These are phyloP conservation scores for Haemorhous mexicanus DNA, from an alignment of 2,113 vertebrate species.

Conservation along the genomic window DNA sequence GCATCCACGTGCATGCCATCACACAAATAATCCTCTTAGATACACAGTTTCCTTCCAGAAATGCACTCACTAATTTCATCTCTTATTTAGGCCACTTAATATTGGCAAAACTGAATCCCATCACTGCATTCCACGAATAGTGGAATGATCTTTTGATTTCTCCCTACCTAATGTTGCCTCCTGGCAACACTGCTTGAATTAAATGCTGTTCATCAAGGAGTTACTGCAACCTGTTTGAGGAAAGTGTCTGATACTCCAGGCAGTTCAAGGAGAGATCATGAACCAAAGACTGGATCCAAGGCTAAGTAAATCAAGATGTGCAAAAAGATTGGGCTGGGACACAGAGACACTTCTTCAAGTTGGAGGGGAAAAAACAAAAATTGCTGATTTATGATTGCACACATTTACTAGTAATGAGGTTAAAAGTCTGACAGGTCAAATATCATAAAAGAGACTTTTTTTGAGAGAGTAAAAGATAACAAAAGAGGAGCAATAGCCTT, in stretches of 20 bases:
- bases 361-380: background rate
- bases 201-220: background rate
- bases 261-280: background rate
- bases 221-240: background rate
- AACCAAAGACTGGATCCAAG: background rate
- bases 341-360: background rate
- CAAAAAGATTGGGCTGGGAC: background rate
- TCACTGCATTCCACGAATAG: background rate
- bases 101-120: background rate
- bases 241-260: background rate
- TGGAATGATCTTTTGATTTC: background rate
- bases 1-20: background rate
- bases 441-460: background rate
- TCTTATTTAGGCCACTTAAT: accelerated
- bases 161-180: background rate
- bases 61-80: background rate
- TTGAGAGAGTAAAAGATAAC: background rate
- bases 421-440: background rate
- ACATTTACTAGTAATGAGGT: background rate
- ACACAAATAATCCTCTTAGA: background rate
- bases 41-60: background rate
- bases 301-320: background rate
- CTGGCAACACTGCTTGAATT: background rate
- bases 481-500: background rate
- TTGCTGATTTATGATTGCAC: background rate